Base-by-base conservation (phyloP, 2,113 vertebrate species). In the Archocentrus centrarchus region DNA sequence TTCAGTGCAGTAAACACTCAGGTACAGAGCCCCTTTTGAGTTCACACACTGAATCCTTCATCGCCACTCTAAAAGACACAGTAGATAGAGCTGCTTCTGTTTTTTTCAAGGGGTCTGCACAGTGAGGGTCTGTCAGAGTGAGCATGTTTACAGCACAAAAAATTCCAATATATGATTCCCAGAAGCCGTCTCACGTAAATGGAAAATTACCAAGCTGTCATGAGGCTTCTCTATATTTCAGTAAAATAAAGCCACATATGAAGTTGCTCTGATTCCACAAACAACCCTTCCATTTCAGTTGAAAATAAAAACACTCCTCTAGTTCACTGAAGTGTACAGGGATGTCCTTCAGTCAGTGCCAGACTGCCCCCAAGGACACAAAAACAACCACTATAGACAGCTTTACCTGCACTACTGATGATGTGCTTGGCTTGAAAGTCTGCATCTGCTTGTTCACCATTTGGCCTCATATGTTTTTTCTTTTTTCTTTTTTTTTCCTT, bases 1-100 rank as follows among this genome's bases (percentile, higher is more conserved):
- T 82, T 79, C 20, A 13, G 80, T 35, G 84, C 7, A 30, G 92
- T 79, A 94, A 93, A 95, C 93, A 93, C 32, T 53, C 62, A 64
- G 77, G 77, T 91, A 95, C 93, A 96, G 91, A 57, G 68, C 89
- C 68, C 66, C 92, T 82, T 94, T 95, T 95, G 77, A 94, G 79
- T 47, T 79, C 83, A 82, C 85, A 95, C 90, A 95, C 84, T 90
- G 84, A 75, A 77, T 82, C 82, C 75, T 95, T 95, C 93, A 94
- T 93, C 2, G 41, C 59, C 2, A 3, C 66, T 39, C 76, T 41
- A 85, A 85, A 88, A 75, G 59, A 82, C 44, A 77, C 85, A 86
- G 89, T 59, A 81, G 59, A 91, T 87, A 91, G 57, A 90, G 75
- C 27, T 30, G 86, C 77, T 79, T 82, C 80, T 86, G 89, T 86